Conservation (phyloP, 2,113 vertebrate species). For the Colistium nudipinnis region DNA sequence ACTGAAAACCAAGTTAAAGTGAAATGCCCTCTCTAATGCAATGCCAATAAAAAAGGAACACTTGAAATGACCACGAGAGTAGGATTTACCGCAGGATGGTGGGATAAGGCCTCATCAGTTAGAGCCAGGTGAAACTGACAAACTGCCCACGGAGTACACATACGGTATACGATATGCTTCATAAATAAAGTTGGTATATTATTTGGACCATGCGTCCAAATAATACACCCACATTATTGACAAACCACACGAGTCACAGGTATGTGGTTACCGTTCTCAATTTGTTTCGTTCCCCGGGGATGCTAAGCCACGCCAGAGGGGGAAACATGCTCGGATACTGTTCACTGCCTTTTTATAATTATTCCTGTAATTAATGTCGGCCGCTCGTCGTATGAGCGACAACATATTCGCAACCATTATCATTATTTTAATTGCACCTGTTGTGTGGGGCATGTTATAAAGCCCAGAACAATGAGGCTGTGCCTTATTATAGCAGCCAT, state of each 20-base stretch:
- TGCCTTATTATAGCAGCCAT: conserved; percentile 1
- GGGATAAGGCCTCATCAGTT: neutral
- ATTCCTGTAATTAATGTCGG: conserved; percentile 36
- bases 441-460: conserved; percentile 7
- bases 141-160: neutral
- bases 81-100: neutral
- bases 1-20: neutral
- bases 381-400: conserved; percentile 15
- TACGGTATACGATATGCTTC: neutral
- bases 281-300: neutral
- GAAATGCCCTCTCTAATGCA: neutral
- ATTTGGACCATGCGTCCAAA: neutral
- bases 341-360: conserved; percentile 26
- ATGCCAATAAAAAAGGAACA: neutral
- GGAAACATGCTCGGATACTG: conserved; percentile 16
- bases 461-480: neutral
- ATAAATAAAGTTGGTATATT: neutral
- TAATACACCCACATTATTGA: no score
- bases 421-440: conserved; percentile 21
- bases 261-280: neutral
- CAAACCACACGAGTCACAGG: neutral
- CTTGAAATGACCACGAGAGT: neutral
- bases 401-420: no score
- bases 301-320: neutral
- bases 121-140: neutral